phyloP scores from a whole-genome alignment of 2,797 vertebrate species.

The Danio jaintianensis region DNA sequence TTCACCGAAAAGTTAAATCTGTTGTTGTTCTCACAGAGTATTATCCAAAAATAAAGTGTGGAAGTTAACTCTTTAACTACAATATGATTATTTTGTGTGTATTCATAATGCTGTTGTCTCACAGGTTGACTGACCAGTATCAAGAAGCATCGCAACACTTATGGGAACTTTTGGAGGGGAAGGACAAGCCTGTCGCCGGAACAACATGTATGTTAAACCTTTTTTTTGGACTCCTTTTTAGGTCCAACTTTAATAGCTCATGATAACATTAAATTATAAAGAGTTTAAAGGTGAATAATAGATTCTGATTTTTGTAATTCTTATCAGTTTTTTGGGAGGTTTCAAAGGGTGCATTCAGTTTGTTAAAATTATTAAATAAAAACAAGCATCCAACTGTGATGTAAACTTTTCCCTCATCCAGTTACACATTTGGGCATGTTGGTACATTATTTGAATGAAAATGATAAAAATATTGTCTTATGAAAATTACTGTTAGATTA shows the following conservation, averaged over 20 bases:
- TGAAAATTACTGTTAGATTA: no score
- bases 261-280: not conserved
- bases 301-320: not conserved
- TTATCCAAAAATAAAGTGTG: no score
- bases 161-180: slow-evolving; percentile 94
- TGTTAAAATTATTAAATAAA: not conserved
- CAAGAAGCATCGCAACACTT: slow-evolving; percentile 93
- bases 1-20: no score
- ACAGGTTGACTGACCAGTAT: slow-evolving; percentile 92
- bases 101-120: slow-evolving; percentile 19
- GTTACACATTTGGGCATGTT: not conserved
- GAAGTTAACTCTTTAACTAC: no score
- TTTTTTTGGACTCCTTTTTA: not conserved
- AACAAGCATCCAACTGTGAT: not conserved
- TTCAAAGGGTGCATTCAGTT: not conserved
- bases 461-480: no score
- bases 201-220: slow-evolving; percentile 90
- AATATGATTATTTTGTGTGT: no score
- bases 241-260: not conserved
- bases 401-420: not conserved
- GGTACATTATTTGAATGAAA: no score
- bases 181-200: slow-evolving; percentile 93
- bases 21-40: no score
- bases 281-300: not conserved
- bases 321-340: not conserved